Percentiles rank a stretch among this genome's conserved stretches.
Conservation (phyloP, 2,888 invertebrate genomes). For the Orchestes rusci region DNA sequence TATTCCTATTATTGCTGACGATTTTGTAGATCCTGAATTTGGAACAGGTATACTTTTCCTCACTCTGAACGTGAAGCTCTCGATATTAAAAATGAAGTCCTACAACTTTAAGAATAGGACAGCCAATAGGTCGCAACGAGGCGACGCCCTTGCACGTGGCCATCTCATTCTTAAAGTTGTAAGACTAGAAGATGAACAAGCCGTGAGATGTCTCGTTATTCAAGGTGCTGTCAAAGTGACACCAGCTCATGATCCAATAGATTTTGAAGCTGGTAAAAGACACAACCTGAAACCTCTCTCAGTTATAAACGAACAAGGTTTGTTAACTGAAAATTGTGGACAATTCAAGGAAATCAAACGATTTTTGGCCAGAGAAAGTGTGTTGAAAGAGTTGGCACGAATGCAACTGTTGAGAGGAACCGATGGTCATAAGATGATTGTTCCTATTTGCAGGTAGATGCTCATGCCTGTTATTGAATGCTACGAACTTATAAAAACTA, state of each 20-base stretch:
- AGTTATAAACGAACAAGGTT: constrained; percentile 88
- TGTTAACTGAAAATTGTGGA: constrained; percentile 73
- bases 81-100: too few species aligned
- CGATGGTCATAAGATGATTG: constrained; percentile 90
- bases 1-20: constrained; percentile 85
- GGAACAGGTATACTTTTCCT: constrained; percentile 80
- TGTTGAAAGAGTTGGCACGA: constrained; percentile 68
- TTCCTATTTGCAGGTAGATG: constrained; percentile 69
- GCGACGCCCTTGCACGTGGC: neutral
- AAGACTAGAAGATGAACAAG: too few species aligned
- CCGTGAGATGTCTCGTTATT: too few species aligned
- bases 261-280: constrained; percentile 91
- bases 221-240: constrained; percentile 96
- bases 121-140: neutral
- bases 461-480: too few species aligned
- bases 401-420: constrained; percentile 48
- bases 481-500: too few species aligned
- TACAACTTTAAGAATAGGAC: too few species aligned
- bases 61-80: too few species aligned
- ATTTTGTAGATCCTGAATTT: constrained; percentile 90
- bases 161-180: too few species aligned
- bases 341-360: constrained; percentile 74
- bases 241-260: constrained; percentile 94
- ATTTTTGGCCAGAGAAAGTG: constrained; percentile 79
- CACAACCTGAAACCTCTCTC: constrained; percentile 81